Base-by-base conservation (phyloP, 2,888 invertebrate genomes). In the Agrochola lota region DNA sequence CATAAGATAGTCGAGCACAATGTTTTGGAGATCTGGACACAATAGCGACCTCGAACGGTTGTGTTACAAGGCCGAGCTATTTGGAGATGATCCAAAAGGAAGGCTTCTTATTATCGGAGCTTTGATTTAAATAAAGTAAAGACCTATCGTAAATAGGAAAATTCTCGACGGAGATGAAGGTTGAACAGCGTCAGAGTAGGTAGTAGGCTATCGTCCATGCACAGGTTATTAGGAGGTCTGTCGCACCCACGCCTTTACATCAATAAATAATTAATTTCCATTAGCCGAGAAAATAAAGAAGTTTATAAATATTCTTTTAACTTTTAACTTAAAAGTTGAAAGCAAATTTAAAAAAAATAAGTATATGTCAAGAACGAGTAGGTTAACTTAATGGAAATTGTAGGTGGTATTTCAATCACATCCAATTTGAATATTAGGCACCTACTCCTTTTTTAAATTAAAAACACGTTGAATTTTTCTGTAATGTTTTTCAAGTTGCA, bases 51-150 rank as follows among this genome's bases (percentile, higher is more conserved):
- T 81, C 80, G 79, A 77, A 35, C 72, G 72, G 71, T 77, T 83
- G 35, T 81, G 81, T 85, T 87, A 88, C 90, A 91, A 92, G 89
- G 90, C 87, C 88, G 85, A 80, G 81, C 79, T 86, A 85, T 88
- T 91, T 92, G 91, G 93, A 91, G 85, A 86, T 83, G 85, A 84
- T 90, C 92, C 91, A 91, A 91, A 87, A 84, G 78, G 85, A 81
- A 88, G 85, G 80, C 79, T 85, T 85, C 80, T 81, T 89, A 83
- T 83, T 84, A 83, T 85, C 73, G 71, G 57, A 78, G 60, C 74
- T 70, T 85, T 78, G 73, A 73, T 88, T 87, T 86, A 70, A 85
- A 87, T 87, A 81, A 87, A 79, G 71, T 74, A 55, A 78, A 63
- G 70, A 71, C 46, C 5, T 46, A 46, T 76, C 20, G n/a, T 62